Percentiles rank a stretch among this genome's conserved stretches.
phyloP scores from a whole-genome alignment of 2,888 invertebrate genomes.

The Himalopsyche tibetana region DNA sequence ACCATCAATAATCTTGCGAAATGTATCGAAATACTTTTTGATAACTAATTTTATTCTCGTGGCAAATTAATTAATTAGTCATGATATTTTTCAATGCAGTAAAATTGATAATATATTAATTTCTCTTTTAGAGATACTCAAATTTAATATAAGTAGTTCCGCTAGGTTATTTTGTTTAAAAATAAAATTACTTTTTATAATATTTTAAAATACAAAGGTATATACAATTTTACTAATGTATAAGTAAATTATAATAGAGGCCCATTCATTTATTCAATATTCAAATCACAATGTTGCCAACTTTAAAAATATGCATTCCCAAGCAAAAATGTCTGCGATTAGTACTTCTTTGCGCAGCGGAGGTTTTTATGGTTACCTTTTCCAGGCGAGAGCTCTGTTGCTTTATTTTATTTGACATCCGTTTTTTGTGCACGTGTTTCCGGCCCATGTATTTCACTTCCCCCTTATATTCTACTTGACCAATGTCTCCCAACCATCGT shows the following conservation, averaged over 20 bases:
- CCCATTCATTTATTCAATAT: not conserved
- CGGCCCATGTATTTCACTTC: conserved; percentile 41
- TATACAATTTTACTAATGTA: no score
- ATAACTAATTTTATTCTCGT: no score
- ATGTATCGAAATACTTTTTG: no score
- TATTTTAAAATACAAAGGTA: no score
- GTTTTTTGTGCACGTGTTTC: conserved; percentile 46
- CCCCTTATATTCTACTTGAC: conserved; percentile 12
- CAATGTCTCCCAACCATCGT: not conserved
- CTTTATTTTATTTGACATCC: conserved; percentile 32
- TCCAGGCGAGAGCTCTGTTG: conserved; percentile 25
- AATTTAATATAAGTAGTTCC: no score
- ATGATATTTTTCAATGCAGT: no score
- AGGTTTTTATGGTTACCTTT: conserved; percentile 44
- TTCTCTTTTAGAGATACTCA: no score
- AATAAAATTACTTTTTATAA: no score
- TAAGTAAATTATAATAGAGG: not conserved
- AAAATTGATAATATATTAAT: no score
- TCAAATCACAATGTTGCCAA: conserved; percentile 22
- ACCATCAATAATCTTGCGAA: no score
- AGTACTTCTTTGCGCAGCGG: conserved; percentile 32
- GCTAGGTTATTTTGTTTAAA: no score
- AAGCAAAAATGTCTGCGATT: conserved; percentile 27
- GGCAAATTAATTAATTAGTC: no score
- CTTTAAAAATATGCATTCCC: conserved; percentile 22